These are phyloP conservation scores for Epinotia nisella DNA, from an alignment of 2,888 invertebrate genomes.

Conservation along the genomic window DNA sequence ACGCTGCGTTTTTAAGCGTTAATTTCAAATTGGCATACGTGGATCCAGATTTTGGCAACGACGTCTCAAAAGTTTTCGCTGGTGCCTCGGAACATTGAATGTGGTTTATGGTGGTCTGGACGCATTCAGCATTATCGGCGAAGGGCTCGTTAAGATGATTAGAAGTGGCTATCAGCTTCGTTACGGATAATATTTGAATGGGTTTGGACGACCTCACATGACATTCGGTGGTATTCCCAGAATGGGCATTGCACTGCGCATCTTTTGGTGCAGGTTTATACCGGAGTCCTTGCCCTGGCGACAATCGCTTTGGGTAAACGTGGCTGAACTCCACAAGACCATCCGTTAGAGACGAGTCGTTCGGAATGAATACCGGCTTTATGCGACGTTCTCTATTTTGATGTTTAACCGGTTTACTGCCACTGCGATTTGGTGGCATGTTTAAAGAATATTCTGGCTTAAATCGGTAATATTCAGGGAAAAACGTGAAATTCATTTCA, in stretches of 20 bases:
- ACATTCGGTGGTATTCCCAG: conserved; percentile 5
- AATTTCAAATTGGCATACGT: conserved; percentile 4
- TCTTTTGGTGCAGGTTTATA: background rate
- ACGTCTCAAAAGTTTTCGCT: conserved; percentile 6
- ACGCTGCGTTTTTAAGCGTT: conserved; percentile 56
- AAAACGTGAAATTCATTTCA: conserved; percentile 50
- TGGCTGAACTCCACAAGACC: conserved; percentile 60
- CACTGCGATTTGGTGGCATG: conserved; percentile 44
- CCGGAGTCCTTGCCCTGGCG: background rate
- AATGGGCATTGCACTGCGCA: conserved; percentile 1
- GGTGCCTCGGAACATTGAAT: background rate
- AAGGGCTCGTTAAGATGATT: background rate
- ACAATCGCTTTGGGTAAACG: conserved; percentile 48
- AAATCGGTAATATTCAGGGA: conserved; percentile 55
- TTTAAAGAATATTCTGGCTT: conserved; percentile 49
- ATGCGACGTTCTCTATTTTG: conserved; percentile 32
- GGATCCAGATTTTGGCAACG: background rate
- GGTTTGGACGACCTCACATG: background rate
- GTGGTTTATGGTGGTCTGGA: background rate
- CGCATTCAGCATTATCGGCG: background rate
- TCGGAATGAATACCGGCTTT: conserved; percentile 19
- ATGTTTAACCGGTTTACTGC: conserved; percentile 1
- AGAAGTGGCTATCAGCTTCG: background rate
- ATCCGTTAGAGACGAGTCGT: conserved; percentile 20
- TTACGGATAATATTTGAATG: background rate